A percentile compares a stretch with the other conserved stretches of the same genome.
phyloP scores from a whole-genome alignment of 1,140 invertebrate genomes.

The Ganaspis sp. region DNA sequence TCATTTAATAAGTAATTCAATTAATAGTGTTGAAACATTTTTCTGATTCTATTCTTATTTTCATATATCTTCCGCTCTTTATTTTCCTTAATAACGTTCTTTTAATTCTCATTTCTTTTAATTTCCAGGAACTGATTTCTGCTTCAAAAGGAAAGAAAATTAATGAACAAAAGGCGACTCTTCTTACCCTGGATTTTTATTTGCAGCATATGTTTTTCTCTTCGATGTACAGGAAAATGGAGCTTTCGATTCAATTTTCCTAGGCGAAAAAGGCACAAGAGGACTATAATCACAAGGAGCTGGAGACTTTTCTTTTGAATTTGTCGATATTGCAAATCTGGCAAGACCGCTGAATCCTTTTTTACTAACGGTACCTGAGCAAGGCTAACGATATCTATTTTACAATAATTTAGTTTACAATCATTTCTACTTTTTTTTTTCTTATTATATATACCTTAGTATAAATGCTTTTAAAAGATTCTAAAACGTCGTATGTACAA shows the following conservation, averaged over 20 bases:
- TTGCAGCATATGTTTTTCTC: conserved; percentile 41
- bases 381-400: conserved; percentile 54
- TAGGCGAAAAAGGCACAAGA: conserved; percentile 29
- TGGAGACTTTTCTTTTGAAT: conserved; percentile 53
- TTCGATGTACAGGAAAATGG: conserved; percentile 54
- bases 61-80: too few relatives aligned
- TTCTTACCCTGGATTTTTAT: conserved; percentile 64
- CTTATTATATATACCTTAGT: conserved; percentile 53
- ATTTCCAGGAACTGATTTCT: neutral
- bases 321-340: conserved; percentile 41
- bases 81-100: neutral
- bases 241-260: conserved; percentile 50
- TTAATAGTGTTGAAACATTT: conserved; percentile 40
- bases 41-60: too few relatives aligned
- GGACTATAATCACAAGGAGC: conserved; percentile 59
- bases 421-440: conserved; percentile 26
- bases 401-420: conserved; percentile 15
- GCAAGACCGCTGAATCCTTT: conserved; percentile 66
- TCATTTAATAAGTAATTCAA: too few relatives aligned
- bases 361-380: conserved; percentile 61
- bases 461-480: conserved; percentile 60
- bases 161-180: neutral
- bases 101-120: neutral
- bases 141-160: neutral
- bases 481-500: conserved; percentile 58